These are phyloP conservation scores for Carduelis carduelis DNA, from an alignment of 2,797 vertebrate species.

Conservation along the genomic window DNA sequence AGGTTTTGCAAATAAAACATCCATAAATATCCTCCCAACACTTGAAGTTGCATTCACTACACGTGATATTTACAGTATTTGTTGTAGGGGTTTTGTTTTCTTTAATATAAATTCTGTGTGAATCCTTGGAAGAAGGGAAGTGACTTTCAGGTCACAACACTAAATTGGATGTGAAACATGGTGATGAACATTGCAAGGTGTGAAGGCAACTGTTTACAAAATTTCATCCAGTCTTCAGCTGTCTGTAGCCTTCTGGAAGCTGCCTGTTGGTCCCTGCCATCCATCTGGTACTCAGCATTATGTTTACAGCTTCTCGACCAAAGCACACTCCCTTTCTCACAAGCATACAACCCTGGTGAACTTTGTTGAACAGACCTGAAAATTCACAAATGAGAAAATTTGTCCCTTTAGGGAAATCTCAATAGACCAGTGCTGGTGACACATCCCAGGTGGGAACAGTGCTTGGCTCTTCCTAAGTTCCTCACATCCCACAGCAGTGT, in stretches of 20 bases:
- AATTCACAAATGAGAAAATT: background rate
- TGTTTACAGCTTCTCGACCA: background rate
- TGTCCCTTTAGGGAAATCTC: background rate
- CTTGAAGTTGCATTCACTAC: background rate
- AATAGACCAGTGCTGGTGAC: background rate
- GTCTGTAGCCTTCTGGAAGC: background rate
- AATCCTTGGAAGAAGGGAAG: background rate
- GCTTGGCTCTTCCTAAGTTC: background rate
- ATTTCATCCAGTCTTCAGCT: background rate
- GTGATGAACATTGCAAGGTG: background rate
- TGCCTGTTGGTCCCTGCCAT: background rate
- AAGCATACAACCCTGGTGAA: accelerated
- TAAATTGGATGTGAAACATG: background rate
- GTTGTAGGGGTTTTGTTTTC: too few species aligned
- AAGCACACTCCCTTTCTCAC: background rate
- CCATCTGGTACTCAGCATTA: background rate
- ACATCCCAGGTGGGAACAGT: accelerated
- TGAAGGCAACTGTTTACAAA: background rate
- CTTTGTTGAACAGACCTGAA: background rate
- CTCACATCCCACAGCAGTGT: background rate
- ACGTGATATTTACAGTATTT: background rate
- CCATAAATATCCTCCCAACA: background rate
- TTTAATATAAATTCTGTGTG: background rate
- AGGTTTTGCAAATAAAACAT: background rate
- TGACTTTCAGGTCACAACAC: background rate